Evolutionary conservation across 2,113 vertebrate species (phyloP).

Genomic region (Archilochus colubris): DNA sequence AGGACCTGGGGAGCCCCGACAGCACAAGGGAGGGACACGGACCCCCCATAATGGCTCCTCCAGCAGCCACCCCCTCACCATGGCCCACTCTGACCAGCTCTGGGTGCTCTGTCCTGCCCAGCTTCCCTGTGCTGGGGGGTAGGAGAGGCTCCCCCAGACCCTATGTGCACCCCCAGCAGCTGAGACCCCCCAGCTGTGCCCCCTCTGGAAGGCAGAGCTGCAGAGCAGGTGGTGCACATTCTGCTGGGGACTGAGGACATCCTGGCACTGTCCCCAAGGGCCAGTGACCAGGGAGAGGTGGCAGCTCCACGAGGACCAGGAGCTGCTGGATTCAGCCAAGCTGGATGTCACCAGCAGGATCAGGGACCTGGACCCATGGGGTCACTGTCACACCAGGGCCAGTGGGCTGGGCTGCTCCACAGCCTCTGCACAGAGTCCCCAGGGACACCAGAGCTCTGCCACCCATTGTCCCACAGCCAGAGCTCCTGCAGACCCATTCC

Average conservation of each 20-base stretch:
- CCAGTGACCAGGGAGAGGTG: background rate
- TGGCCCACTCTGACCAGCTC: background rate
- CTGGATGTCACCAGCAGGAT: background rate
- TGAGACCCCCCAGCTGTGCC: background rate
- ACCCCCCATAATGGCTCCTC: accelerated
- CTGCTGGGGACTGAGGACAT: background rate
- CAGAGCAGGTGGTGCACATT: background rate
- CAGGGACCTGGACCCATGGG: background rate
- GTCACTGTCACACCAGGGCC: background rate
- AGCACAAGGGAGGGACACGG: background rate
- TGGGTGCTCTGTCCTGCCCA: background rate
- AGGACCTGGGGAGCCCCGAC: background rate
- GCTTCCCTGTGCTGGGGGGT: too few species aligned
- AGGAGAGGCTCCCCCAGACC: background rate
- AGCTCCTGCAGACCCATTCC: background rate
- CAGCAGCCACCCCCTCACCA: background rate
- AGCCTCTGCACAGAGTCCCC: background rate
- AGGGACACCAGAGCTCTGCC: background rate
- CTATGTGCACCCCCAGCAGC: too few species aligned
- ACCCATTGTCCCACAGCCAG: background rate
- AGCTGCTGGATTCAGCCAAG: background rate
- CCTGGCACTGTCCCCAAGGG: accelerated
- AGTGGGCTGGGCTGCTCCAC: background rate
- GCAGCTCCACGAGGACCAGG: background rate
- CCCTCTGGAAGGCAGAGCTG: accelerated